Conservation (phyloP, 2,797 vertebrate species). For the Eulemur rubriventer region DNA sequence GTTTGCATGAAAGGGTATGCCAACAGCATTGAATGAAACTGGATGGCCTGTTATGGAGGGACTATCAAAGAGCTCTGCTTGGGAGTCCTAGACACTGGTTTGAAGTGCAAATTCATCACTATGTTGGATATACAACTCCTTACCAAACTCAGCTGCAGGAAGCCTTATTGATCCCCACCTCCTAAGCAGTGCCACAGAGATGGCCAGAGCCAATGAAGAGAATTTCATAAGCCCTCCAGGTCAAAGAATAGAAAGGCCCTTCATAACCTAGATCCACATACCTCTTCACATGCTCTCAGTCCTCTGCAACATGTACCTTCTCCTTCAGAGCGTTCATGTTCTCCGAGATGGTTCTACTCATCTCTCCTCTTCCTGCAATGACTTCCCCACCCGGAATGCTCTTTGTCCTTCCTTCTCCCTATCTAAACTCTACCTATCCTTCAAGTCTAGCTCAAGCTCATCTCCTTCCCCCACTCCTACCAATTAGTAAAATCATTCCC, state of each 20-base stretch:
- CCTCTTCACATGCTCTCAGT: not conserved
- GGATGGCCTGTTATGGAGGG: not conserved
- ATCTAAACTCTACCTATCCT: not conserved
- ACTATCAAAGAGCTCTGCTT: not conserved
- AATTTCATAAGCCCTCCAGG: not conserved
- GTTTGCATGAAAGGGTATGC: not conserved
- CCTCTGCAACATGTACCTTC: not conserved
- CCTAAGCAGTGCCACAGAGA: not conserved
- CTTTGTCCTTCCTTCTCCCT: not conserved
- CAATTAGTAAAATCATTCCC: not conserved
- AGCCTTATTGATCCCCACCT: not conserved
- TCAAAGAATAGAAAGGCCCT: not conserved
- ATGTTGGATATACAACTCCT: not conserved
- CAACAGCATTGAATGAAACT: not conserved
- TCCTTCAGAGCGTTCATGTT: not conserved
- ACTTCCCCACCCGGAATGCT: not conserved
- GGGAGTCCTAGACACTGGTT: not conserved
- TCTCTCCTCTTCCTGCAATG: not conserved
- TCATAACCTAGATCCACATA: not conserved
- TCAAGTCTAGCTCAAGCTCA: not conserved
- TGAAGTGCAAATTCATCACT: not conserved
- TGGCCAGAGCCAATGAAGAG: not conserved
- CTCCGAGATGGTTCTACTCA: not conserved
- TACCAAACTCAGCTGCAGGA: not conserved
- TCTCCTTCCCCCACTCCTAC: not conserved